Evolutionary conservation across 2,113 vertebrate genomes (phyloP), one percentile per base, ranked within the genome.

Genomic region (Narcine bancroftii): DNA sequence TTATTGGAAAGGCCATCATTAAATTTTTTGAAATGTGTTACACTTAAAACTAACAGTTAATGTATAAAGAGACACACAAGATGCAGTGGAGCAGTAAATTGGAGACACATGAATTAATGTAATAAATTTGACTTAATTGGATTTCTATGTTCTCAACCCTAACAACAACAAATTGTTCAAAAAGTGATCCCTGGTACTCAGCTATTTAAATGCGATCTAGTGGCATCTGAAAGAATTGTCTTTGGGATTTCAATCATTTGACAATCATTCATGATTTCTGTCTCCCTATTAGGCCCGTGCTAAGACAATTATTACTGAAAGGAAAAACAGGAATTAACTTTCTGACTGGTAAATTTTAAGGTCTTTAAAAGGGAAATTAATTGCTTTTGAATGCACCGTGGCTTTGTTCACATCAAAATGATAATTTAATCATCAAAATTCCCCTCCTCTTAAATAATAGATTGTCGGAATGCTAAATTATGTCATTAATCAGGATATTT

Each of bases 391-490:
- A 33, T 91, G 39, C 4, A 33, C 33, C 42, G 24, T 69, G 26
- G 39, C 42, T 4, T 66, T 45, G 69, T 42, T 66, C 21, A 29
- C 87, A 83, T 91, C 65, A 69, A 69, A 91, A 29, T n/a, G 26
- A 91, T 56, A 29, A 83, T 83, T 83, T 53, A 89, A 39, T 45
- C 65, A 91, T 69, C 71, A 69, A 47, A 29, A n/a, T n/a, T n/a
- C n/a, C 33, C 39, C 65, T 42, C 24, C 17, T 26, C 60, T 42
- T 15, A 45, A 47, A 69, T 91, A 36, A 71, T 91, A 45, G 60
- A 39, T 69, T 45, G 1, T 29, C 3, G 39, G 89, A 33, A 91
- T 47, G 56, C 15, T 6, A 26, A 33, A 13, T 91, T 69, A 19
- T 60, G n/a, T 1, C 53, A 87, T 33, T 42, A 69, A 24, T 66